These are phyloP conservation scores for Ethmia dodecea DNA, from an alignment of 2,888 invertebrate species.

Conservation along the genomic window DNA sequence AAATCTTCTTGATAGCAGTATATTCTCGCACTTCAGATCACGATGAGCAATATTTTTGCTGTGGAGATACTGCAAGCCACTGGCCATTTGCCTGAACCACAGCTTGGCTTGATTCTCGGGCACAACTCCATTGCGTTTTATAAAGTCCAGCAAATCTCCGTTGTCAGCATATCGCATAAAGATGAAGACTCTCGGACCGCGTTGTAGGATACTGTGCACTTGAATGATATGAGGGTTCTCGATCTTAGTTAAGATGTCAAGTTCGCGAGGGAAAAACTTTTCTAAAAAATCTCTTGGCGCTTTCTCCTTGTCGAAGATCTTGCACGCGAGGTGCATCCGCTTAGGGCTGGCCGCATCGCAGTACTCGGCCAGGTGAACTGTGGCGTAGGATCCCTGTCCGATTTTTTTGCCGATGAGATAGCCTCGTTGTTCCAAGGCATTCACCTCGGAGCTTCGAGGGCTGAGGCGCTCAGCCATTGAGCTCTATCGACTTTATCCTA, in stretches of 20 bases:
- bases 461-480: slow-evolving; percentile 85
- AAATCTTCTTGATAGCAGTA: slow-evolving; percentile 87
- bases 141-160: slow-evolving; percentile 91
- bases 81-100: slow-evolving; percentile 92
- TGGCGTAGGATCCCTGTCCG: slow-evolving; percentile 94
- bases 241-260: slow-evolving; percentile 92
- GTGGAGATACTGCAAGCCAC: slow-evolving; percentile 90
- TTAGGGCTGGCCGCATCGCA: slow-evolving; percentile 84
- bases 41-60: slow-evolving; percentile 91
- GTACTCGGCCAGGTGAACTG: slow-evolving; percentile 91
- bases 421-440: slow-evolving; percentile 90
- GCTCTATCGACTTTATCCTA: slow-evolving; percentile 73
- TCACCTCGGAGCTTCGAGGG: slow-evolving; percentile 89
- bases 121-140: slow-evolving; percentile 86
- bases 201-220: slow-evolving; percentile 91
- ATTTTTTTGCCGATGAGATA: slow-evolving; percentile 91
- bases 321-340: slow-evolving; percentile 89
- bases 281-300: slow-evolving; percentile 93
- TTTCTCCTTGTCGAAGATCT: slow-evolving; percentile 93
- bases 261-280: slow-evolving; percentile 95
- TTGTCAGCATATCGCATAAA: slow-evolving; percentile 96
- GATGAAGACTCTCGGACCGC: slow-evolving; percentile 90
- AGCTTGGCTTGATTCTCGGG: slow-evolving; percentile 87
- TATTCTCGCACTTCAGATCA: slow-evolving; percentile 96
- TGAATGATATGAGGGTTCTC: slow-evolving; percentile 94